These are phyloP conservation scores for Sturnira hondurensis DNA, from an alignment of 2,113 vertebrate genomes.

Conservation along the genomic window DNA sequence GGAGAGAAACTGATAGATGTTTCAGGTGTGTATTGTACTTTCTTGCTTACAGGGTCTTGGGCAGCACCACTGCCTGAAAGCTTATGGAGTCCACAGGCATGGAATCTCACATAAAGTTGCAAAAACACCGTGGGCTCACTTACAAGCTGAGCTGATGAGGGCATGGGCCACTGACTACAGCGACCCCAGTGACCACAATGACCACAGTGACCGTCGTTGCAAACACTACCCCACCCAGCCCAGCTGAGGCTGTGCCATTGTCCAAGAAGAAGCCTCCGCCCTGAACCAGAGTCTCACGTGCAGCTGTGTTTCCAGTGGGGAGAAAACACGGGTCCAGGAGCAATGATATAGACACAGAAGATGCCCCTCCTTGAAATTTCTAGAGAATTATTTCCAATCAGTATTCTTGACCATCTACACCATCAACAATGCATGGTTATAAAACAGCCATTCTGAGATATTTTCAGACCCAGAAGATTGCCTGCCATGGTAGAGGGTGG, in stretches of 20 bases:
- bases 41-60: neutral
- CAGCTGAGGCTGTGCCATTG: no score
- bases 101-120: no score
- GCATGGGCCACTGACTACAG: neutral
- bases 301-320: neutral
- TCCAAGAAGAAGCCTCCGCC: neutral
- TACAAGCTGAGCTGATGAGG: neutral
- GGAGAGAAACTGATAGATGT: neutral
- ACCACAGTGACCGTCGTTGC: neutral
- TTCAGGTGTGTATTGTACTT: neutral
- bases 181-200: neutral
- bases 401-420: neutral
- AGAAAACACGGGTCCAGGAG: neutral
- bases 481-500: neutral
- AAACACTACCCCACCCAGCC: no score
- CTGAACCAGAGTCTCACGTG: accelerated
- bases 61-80: neutral
- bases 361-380: neutral
- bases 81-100: neutral
- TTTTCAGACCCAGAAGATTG: neutral
- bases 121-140: neutral
- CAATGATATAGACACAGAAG: neutral
- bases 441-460: neutral
- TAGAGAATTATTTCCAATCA: neutral
- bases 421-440: neutral